Evolutionary conservation across 2,888 invertebrate species (phyloP), one percentile per base, ranked within the genome.

Genomic region (Leucophenga maculata): DNA sequence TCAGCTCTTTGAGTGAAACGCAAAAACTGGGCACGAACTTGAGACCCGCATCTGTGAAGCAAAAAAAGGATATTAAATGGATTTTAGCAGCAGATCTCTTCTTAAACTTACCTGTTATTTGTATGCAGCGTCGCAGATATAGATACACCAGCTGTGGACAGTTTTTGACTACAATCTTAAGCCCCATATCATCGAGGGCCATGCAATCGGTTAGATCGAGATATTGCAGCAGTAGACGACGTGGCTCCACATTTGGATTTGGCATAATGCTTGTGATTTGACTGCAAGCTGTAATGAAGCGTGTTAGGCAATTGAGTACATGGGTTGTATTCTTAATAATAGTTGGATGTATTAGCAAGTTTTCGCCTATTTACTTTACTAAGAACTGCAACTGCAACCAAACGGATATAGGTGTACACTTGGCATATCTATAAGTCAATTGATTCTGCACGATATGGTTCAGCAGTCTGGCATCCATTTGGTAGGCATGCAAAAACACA

Each of bases 1-100:
- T 95, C 50, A 97, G 90, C 88, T 97, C 97, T 75, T 95, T 92
- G 39, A 97, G 90, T 67, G 92, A 93, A 26, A 92, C 90, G 87
- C 97, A 97, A 88, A 96, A 97, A 74, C 95, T 95, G 26, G 97
- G 96, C 75, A 97, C 93, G 88, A 94, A 95, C 86, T 97, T 94
- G n/a, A 97, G 91, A 72, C 97, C 97, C 75, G 94, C 93, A 90
- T 97, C 97, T 86, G 69, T 9, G 93, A 89, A n/a, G n/a, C n/a
- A n/a, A n/a, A n/a, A n/a, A n/a, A n/a, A n/a, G n/a, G n/a, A n/a
- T n/a, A n/a, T n/a, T n/a, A n/a, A n/a, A n/a, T n/a, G n/a, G n/a
- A n/a, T n/a, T n/a, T n/a, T n/a, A n/a, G n/a, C n/a, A n/a, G n/a
- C n/a, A n/a, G n/a, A n/a, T n/a, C n/a, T n/a, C n/a, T n/a, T n/a